Evolutionary conservation across 2,797 vertebrate genomes (phyloP).

Genomic region (Sternarchorhynchus goeldii): DNA sequence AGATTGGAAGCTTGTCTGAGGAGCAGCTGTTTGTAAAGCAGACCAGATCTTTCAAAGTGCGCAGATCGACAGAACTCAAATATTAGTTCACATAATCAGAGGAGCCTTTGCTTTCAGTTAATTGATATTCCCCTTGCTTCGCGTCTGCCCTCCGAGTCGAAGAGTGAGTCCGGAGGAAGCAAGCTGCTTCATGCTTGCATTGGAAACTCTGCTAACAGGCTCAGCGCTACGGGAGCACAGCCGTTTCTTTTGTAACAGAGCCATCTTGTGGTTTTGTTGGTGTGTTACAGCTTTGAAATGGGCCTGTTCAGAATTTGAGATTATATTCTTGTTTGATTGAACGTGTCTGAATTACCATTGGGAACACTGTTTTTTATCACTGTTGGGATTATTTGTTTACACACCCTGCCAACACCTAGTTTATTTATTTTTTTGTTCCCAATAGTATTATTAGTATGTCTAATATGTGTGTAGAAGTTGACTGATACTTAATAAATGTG

Average conservation of each 20-base stretch:
- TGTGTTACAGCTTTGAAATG: slow-evolving; percentile 55
- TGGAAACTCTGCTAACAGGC: slow-evolving; percentile 9
- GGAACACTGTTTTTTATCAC: background rate
- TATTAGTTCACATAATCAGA: slow-evolving; percentile 51
- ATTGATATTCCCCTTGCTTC: slow-evolving; percentile 42
- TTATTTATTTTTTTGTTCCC: background rate
- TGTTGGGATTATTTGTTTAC: background rate
- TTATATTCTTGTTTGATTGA: background rate
- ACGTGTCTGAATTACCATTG: too few relatives aligned
- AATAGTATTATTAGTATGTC: background rate
- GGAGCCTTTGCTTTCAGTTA: slow-evolving; percentile 24
- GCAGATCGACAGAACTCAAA: slow-evolving; percentile 49
- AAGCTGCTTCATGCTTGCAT: slow-evolving; percentile 4
- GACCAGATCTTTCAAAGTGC: slow-evolving; percentile 35
- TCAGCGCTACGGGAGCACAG: background rate
- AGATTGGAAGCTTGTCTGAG: slow-evolving; percentile 33
- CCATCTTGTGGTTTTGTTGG: slow-evolving; percentile 66
- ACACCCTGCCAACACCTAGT: background rate
- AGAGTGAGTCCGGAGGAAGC: slow-evolving; percentile 8
- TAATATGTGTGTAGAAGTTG: background rate
- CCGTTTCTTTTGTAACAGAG: slow-evolving; percentile 61
- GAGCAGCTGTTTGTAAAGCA: slow-evolving; percentile 45
- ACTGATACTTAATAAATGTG: background rate
- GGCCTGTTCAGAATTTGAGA: background rate
- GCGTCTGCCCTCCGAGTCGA: slow-evolving; percentile 31